Conservation (phyloP, 1,140 invertebrate species). For the Achroia grisella region DNA sequence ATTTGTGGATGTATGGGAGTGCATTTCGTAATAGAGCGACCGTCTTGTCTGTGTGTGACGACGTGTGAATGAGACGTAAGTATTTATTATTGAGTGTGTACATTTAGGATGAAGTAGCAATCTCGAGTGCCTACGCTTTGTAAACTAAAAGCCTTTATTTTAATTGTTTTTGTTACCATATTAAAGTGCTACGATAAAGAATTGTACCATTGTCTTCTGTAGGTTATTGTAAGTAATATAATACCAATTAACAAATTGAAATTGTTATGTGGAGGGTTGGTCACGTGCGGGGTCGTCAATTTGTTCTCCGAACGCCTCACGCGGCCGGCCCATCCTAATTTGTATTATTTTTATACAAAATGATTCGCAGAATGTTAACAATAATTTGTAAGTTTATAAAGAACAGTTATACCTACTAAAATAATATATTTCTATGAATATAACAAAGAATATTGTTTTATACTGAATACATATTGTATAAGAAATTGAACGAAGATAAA, state of each 20-base stretch:
- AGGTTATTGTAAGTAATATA: slow-evolving; percentile 65
- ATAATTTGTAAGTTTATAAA: slow-evolving; percentile 72
- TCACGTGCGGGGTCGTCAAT: not conserved
- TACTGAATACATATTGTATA: slow-evolving; percentile 71
- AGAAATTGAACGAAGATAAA: slow-evolving; percentile 53
- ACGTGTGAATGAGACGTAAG: slow-evolving; percentile 38
- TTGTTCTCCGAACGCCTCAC: not conserved
- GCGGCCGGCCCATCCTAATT: slow-evolving; percentile 31
- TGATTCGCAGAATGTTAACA: slow-evolving; percentile 70
- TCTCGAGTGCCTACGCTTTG: slow-evolving; percentile 73
- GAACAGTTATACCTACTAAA: slow-evolving; percentile 64
- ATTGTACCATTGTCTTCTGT: slow-evolving; percentile 69
- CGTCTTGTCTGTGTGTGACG: slow-evolving; percentile 11
- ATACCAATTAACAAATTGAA: slow-evolving; percentile 69
- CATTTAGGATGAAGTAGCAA: slow-evolving; percentile 66
- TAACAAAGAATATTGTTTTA: slow-evolving; percentile 73
- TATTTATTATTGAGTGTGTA: slow-evolving; percentile 72
- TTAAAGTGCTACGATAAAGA: slow-evolving; percentile 62
- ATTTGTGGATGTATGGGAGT: slow-evolving; percentile 40
- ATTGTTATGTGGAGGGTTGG: slow-evolving; percentile 51
- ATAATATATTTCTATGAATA: slow-evolving; percentile 73
- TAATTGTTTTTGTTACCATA: slow-evolving; percentile 70
- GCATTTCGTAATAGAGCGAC: slow-evolving; percentile 25
- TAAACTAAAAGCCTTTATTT: slow-evolving; percentile 67
- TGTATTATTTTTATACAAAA: slow-evolving; percentile 72